These are phyloP conservation scores for Distichodus sexfasciatus DNA, from an alignment of 2,797 vertebrate species.

Conservation along the genomic window DNA sequence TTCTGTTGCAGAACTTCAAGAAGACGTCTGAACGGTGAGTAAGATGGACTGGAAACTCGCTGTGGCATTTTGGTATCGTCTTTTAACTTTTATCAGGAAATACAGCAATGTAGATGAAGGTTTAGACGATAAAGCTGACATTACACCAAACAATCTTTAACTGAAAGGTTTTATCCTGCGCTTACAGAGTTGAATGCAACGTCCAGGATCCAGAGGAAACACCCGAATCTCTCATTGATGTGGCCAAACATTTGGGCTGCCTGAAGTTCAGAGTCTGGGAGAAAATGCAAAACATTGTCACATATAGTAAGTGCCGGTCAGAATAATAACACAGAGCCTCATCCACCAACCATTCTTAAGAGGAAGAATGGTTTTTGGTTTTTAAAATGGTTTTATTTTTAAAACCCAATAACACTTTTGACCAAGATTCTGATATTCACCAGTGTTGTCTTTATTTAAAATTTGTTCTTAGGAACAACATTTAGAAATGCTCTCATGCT, in stretches of 20 bases:
- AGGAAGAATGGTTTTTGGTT: neutral
- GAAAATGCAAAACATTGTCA: conserved; percentile 58
- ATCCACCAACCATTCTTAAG: no score
- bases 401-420: neutral
- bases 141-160: neutral
- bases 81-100: neutral
- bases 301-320: conserved; percentile 58
- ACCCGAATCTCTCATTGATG: conserved; percentile 54
- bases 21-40: conserved; percentile 54
- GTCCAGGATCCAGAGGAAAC: conserved; percentile 48
- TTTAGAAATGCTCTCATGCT: no score
- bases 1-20: conserved; percentile 61
- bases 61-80: neutral
- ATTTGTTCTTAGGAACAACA: no score
- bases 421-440: no score
- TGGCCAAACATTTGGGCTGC: conserved; percentile 57
- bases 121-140: neutral
- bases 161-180: neutral
- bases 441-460: no score
- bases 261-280: conserved; percentile 62
- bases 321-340: no score
- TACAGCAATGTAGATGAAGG: neutral
- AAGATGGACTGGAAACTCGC: neutral
- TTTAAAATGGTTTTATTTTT: conserved; percentile 3
- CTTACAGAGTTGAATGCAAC: conserved; percentile 47